These are phyloP conservation scores for Erethizon dorsatum DNA, from an alignment of 2,797 vertebrate genomes.

Conservation along the genomic window DNA sequence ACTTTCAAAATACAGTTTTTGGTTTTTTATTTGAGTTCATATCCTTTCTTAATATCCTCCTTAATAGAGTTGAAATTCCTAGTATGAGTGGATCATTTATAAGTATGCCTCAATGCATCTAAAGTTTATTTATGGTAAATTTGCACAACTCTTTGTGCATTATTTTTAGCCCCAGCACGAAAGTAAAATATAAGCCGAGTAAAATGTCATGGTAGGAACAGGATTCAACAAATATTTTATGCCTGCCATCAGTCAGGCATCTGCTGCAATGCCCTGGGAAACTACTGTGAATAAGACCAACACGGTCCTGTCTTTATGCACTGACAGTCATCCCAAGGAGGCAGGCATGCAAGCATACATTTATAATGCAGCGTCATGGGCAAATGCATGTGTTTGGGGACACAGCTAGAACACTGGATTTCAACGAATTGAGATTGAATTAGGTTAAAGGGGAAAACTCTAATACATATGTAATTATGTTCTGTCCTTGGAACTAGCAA, in stretches of 20 bases:
- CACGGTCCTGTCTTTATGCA: neutral
- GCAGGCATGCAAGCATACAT: neutral
- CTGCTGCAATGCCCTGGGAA: neutral
- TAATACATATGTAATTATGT: neutral
- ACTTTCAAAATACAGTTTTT: neutral
- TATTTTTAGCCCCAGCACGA: neutral
- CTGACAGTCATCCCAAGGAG: neutral
- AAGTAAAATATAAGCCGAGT: neutral
- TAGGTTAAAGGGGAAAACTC: neutral
- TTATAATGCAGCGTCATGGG: neutral
- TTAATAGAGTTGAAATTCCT: slow-evolving; percentile 53
- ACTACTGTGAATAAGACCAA: neutral
- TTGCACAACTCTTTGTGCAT: neutral
- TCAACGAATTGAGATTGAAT: neutral
- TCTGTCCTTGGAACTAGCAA: neutral
- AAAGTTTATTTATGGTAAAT: neutral
- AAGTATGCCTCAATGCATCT: neutral
- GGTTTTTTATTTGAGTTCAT: neutral
- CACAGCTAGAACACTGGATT: neutral
- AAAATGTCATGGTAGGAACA: neutral
- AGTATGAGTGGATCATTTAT: neutral
- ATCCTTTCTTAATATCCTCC: slow-evolving; percentile 41
- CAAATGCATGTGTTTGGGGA: neutral
- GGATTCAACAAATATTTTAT: neutral
- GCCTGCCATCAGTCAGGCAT: neutral